A percentile compares a stretch with the other conserved stretches of the same genome.
Conservation (phyloP, 2,888 invertebrate genomes). For the Lasioglossum figueresi region DNA sequence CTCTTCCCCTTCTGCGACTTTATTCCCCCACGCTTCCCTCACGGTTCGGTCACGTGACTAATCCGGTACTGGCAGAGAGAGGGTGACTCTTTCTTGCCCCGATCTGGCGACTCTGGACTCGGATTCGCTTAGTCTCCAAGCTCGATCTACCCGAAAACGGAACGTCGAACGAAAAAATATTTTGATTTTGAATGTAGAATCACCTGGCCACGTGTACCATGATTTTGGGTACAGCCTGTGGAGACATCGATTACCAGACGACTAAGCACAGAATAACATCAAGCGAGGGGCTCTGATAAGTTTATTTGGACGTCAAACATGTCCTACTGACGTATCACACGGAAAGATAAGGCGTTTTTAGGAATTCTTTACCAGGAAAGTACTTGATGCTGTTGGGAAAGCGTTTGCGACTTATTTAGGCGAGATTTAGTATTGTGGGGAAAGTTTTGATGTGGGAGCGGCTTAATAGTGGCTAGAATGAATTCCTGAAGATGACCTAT, state of each 20-base stretch:
- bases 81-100: too few relatives aligned
- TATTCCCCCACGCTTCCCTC: too few relatives aligned
- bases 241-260: neutral
- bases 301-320: neutral
- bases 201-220: neutral
- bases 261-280: neutral
- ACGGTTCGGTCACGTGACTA: too few relatives aligned
- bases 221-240: neutral
- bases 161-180: neutral
- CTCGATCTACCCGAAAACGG: too few relatives aligned
- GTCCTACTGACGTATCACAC: neutral
- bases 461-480: neutral
- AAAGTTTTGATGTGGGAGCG: neutral
- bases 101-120: too few relatives aligned
- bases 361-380: neutral
- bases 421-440: neutral
- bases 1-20: too few relatives aligned
- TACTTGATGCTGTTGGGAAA: neutral
- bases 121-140: too few relatives aligned
- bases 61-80: too few relatives aligned
- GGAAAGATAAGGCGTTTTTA: neutral
- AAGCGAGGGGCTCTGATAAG: neutral
- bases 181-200: neutral
- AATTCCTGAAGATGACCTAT: neutral
- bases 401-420: neutral